Base-by-base conservation (phyloP, 2,888 invertebrate genomes). In the Andrena flavipes region DNA sequence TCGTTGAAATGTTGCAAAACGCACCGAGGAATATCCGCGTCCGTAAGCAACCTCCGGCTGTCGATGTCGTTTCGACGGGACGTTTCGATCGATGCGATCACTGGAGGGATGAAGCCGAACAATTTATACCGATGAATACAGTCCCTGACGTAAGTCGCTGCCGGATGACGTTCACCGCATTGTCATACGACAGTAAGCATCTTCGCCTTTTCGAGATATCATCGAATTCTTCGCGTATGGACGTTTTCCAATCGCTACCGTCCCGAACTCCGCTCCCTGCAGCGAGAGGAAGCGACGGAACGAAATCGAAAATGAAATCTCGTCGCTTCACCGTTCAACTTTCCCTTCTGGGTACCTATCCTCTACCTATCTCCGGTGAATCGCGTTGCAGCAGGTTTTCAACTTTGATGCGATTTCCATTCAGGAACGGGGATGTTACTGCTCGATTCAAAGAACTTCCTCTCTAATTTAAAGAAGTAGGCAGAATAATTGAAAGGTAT, bases 71-170 rank as follows among this genome's bases (percentile, higher is more conserved):
- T 59, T 16, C 48, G 16, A 29, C 16, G 20, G 30, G 6, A 29
- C 20, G 56, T 42, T 42, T 49, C 48, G 51, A 77, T 60, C 59
- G 51, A 72, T 33, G 30, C 60, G 60, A n/a, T 48, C 76, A 51
- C 20, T 30, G 16, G 3, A 56, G 80, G 80, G 80, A 69, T 71
- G 74, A 84, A 80, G 51, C 63, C 63, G 62, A 26, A 23, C 63
- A 72, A 81, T 78, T 81, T 74, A 62, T 74, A 77, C 59, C 81
- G 84, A 85, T 85, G 85, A 85, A 76, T 81, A 71, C 67, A 54
- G 13, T 60, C 48, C 73, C 73, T 85, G 84, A 81, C 85, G 85
- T 73, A 84, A 85, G 72, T 72, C 72, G 62, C 33, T 26, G 64
- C 60, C 10, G 71, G 84, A 84, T 84, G 81, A 84, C 84, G 81